Evolutionary conservation across 2,797 vertebrate species (phyloP), one percentile per base, ranked within the genome.

Genomic region (Ctenopoma kingsleyae): DNA sequence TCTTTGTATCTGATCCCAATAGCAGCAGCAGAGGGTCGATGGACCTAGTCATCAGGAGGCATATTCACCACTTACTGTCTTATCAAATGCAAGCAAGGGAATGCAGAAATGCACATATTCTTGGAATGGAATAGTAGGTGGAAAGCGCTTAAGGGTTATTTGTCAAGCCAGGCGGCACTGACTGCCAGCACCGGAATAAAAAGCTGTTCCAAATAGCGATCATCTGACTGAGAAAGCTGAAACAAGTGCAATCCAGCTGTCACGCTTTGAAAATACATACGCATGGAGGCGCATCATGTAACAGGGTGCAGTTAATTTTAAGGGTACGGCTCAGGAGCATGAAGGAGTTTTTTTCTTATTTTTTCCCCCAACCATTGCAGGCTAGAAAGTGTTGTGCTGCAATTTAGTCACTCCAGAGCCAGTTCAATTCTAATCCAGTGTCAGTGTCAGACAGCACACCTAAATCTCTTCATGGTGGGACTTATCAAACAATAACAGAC

Each of bases 401-500:
- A 70, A 67, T 89, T 74, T 71, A 90, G 84, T 80, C 76, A 78
- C 77, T 90, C 71, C 72, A 69, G 84, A 87, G 78, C 74, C 87
- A 78, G 85, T 92, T 92, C 75, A 89, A 82, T 71, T 63, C 64
- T 91, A 93, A 92, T 92, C 92, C 91, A 72, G 73, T 71, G 32
- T 88, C 87, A 66, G 81, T 89, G 88, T 93, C 88, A 90, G 73
- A 70, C 79, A 76, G 83, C 80, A 78, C 84, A 87, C 80, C 87
- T 84, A 94, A 93, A 92, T 89, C 91, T 94, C 91, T 86, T 91
- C 87, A 89, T 74, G 86, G 83, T 75, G 86, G 71, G 90, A 92
- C 74, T 93, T 92, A 92, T 93, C 91, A 84, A 89, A 89, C 80
- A 92, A 94, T 91, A 90, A 89, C 92, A 91, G 87, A 91, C 83